Conservation (phyloP, 1,140 invertebrate genomes). For the Solen grandis region DNA sequence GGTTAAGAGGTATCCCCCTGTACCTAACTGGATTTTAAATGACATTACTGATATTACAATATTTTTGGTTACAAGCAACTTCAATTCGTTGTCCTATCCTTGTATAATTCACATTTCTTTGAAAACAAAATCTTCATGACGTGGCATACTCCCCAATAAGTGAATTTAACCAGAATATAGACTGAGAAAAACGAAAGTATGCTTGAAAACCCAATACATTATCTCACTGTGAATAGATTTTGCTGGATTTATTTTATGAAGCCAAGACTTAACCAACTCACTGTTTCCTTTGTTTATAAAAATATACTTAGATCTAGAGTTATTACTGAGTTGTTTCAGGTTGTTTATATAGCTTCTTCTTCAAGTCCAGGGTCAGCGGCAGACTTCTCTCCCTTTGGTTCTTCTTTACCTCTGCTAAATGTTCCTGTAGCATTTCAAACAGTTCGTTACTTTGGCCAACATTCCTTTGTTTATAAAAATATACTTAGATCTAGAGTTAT, state of each 20-base stretch:
- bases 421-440: no score
- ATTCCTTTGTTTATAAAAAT: not conserved
- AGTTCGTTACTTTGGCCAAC: no score
- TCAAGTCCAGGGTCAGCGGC: conserved; percentile 61
- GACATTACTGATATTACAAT: no score
- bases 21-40: no score
- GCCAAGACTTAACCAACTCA: not conserved
- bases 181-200: not conserved
- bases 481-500: not conserved
- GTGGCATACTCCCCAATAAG: not conserved
- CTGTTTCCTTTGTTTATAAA: not conserved
- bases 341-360: conserved; percentile 73
- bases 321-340: conserved; percentile 72
- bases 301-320: not conserved
- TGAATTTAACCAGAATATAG: not conserved
- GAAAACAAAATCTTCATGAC: no score
- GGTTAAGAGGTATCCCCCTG: no score
- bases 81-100: no score
- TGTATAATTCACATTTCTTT: no score
- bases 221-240: not conserved
- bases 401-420: conserved; percentile 57
- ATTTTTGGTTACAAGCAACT: no score
- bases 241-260: not conserved
- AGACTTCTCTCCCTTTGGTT: conserved; percentile 67
- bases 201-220: not conserved